Evolutionary conservation across 2,113 vertebrate species (phyloP), one percentile per base, ranked within the genome.

Genomic region (Galbula dea): DNA sequence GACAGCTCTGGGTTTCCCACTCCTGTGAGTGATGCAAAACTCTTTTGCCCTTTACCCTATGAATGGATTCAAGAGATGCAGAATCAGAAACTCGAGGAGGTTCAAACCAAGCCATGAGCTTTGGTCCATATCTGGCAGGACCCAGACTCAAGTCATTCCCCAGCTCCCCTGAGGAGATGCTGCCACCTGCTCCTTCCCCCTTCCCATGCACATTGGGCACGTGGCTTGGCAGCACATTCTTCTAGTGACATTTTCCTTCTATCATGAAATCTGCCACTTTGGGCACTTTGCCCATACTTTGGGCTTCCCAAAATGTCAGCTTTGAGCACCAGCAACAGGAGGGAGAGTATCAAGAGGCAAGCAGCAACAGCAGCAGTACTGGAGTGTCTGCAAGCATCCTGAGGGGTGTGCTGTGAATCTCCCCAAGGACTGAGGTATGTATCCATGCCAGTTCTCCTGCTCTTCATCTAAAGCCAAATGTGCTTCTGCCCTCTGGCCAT

Each of bases 1-100:
- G 20, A 48, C 15, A 22, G 46, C n/a, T 30, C 4, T 0, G 0
- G 27, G n/a, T 59, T 67, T 78, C 15, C 2, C 0, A 0, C 16
- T 88, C 48, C 26, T 8, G 3, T 3, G 32, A 75, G 32, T 0
- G 2, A 46, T 12, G 39, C n/a, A 66, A 65, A 74, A 86, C 12
- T 21, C 22, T 37, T 69, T 63, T 73, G 49, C 39, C 65, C 12
- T 45, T 29, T 29, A 3, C 68, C 80, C 36, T n/a, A 39, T 1
- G 0, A 61, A 5, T 1, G 7, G 27, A 20, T 66, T 73, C 18
- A 43, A 62, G 51, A 73, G 39, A 49, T 18, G 18, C 34, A 73
- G 54, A 45, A 52, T 34, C 59, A 94, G 73, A 86, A 49, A 14
- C 0, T 7, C 0, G 2, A n/a, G n/a, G 27, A 52, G 32, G 12